Evolutionary conservation across 2,797 vertebrate species (phyloP).

Genomic region (Phrynocephalus vlangalii): DNA sequence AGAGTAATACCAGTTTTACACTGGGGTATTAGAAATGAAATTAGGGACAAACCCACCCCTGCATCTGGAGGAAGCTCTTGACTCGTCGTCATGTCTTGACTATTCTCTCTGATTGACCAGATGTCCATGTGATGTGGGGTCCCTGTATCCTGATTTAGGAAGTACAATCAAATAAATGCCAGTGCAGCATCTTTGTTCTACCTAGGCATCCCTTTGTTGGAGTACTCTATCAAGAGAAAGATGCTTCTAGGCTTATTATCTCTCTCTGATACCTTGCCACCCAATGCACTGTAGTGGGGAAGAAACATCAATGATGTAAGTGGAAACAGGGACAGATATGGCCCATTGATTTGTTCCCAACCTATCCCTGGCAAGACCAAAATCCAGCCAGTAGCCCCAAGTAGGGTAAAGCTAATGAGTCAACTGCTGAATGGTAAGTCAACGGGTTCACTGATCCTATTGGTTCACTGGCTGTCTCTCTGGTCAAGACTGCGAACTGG

Average conservation of each 20-base stretch:
- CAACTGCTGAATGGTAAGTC: too few relatives aligned
- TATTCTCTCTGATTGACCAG: background rate
- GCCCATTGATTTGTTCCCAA: background rate
- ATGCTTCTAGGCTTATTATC: background rate
- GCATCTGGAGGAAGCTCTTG: background rate
- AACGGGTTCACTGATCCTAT: too few relatives aligned
- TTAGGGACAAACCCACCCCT: background rate
- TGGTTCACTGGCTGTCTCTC: too few relatives aligned
- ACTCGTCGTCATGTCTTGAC: background rate
- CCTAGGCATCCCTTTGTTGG: background rate
- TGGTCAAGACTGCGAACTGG: too few relatives aligned
- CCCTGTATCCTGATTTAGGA: background rate
- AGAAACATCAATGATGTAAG: background rate
- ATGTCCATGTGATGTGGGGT: background rate
- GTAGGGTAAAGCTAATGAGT: too few relatives aligned
- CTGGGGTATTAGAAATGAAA: background rate
- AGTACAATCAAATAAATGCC: too few relatives aligned
- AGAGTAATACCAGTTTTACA: background rate
- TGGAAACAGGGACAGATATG: background rate
- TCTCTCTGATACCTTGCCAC: too few relatives aligned
- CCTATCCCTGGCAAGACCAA: background rate
- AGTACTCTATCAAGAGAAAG: background rate
- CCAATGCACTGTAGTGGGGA: background rate
- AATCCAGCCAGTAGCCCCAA: too few relatives aligned
- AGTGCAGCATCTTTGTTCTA: background rate